Conservation (phyloP, 2,888 invertebrate species). For the Watsonalla cultraria region DNA sequence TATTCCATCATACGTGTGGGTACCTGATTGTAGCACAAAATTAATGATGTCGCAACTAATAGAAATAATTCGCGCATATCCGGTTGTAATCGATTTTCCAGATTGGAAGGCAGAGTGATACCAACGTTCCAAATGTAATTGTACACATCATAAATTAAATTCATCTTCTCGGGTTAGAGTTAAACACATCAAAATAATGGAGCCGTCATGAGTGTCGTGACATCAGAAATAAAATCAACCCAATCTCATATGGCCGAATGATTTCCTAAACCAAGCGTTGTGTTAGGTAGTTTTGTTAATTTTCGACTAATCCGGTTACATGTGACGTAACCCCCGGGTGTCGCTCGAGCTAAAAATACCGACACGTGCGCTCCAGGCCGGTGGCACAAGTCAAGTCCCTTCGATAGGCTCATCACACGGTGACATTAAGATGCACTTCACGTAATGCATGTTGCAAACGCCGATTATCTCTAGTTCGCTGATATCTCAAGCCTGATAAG, state of each 20-base stretch:
- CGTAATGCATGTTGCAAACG: not conserved
- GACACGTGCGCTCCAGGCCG: constrained; percentile 55
- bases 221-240: constrained; percentile 11
- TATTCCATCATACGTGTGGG: too few relatives aligned
- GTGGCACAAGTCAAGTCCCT: constrained; percentile 24
- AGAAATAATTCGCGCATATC: too few relatives aligned
- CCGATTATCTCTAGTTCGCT: not conserved
- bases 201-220: constrained; percentile 3
- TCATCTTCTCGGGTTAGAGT: too few relatives aligned
- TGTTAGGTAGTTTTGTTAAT: constrained; percentile 23
- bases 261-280: constrained; percentile 13
- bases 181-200: too few relatives aligned
- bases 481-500: not conserved
- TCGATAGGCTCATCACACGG: not conserved
- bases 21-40: too few relatives aligned
- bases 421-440: not conserved
- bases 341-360: constrained; percentile 60
- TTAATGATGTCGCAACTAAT: too few relatives aligned
- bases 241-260: constrained; percentile 14
- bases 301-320: constrained; percentile 42
- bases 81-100: too few relatives aligned
- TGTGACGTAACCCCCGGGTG: constrained; percentile 64
- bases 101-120: too few relatives aligned
- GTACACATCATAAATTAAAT: too few relatives aligned
- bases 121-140: too few relatives aligned